phyloP scores from a whole-genome alignment of 2,113 vertebrate genomes.

The Myrmophylax atrothorax region DNA sequence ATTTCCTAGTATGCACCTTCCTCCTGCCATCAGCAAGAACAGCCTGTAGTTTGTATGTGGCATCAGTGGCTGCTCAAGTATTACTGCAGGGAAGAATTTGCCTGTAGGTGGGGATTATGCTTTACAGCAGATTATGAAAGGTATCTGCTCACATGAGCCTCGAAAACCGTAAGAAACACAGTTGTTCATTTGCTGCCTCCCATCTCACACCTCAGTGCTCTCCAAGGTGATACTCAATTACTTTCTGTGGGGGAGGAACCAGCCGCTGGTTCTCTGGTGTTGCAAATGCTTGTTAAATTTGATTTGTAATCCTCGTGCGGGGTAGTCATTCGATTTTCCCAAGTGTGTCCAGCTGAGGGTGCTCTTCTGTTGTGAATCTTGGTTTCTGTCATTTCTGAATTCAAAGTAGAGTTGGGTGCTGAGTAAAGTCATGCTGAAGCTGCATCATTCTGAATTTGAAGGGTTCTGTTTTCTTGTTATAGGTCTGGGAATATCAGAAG shows the following conservation, averaged over 20 bases:
- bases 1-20: not conserved
- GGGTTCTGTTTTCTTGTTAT: not conserved
- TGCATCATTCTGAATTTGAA: not conserved
- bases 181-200: not conserved
- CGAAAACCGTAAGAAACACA: not conserved
- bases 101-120: not conserved
- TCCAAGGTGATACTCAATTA: not conserved
- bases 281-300: accelerated
- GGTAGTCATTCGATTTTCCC: not conserved
- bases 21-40: not conserved
- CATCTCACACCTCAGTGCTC: not conserved
- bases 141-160: not conserved
- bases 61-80: not conserved
- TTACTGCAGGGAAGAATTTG: not conserved
- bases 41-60: not conserved
- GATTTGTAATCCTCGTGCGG: not conserved
- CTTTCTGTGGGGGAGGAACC: not conserved
- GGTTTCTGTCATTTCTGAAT: not conserved
- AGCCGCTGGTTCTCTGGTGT: not conserved
- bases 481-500: not conserved
- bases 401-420: not conserved
- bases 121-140: not conserved
- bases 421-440: not conserved
- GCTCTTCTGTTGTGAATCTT: not conserved
- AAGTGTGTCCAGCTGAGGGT: conserved; percentile 44